Conservation (phyloP, 2,113 vertebrate genomes). For the Mobula birostris region DNA sequence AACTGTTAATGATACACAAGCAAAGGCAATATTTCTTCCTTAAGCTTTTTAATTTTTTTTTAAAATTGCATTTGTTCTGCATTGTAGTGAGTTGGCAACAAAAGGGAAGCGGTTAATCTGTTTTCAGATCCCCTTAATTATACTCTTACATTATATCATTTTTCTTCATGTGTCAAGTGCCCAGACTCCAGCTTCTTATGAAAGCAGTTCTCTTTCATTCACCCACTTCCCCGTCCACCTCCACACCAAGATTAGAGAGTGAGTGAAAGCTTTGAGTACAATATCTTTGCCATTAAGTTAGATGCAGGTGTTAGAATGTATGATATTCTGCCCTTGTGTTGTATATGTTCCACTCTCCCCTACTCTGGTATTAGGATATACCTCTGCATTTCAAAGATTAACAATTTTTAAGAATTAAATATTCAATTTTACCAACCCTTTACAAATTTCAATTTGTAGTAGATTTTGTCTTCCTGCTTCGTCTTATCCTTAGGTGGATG, state of each 20-base stretch:
- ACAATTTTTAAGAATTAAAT: background rate
- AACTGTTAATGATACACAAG: background rate
- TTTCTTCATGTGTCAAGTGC: background rate
- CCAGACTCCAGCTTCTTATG: background rate
- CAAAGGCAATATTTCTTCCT: background rate
- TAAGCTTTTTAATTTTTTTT: background rate
- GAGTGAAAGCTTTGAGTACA: background rate
- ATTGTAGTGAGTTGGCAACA: background rate
- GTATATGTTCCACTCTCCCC: too few species aligned
- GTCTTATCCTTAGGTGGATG: background rate
- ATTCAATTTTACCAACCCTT: background rate
- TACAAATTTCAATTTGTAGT: background rate
- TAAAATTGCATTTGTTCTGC: background rate
- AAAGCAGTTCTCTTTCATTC: background rate
- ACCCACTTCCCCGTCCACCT: background rate
- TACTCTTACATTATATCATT: background rate
- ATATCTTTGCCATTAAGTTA: background rate
- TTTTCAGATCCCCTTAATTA: background rate
- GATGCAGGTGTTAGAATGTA: background rate
- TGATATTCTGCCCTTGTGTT: too few species aligned
- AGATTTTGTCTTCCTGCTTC: background rate
- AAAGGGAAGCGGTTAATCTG: background rate
- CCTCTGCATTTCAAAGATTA: background rate
- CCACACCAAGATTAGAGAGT: background rate
- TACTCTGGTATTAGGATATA: background rate